phyloP scores from a whole-genome alignment of 37 sponge, comb jelly and placozoan species.

The Aphrocallistes beatrix region DNA sequence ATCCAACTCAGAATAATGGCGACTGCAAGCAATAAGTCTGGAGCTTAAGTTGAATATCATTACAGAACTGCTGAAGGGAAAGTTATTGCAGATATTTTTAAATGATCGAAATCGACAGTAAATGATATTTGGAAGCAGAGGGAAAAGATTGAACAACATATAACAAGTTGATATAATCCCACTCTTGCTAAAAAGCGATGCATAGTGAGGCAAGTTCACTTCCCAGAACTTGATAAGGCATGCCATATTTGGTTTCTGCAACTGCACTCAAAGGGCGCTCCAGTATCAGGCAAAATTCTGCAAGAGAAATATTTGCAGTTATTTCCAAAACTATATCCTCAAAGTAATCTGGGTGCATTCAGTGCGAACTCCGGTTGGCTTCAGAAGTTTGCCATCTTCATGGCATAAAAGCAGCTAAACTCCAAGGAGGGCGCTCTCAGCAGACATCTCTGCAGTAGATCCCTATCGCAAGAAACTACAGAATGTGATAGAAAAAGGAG shows the following conservation, averaged over 20 bases:
- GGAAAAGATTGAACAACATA: constrained; percentile 20
- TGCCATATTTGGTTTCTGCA: constrained; percentile 30
- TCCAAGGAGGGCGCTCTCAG: constrained; percentile 31
- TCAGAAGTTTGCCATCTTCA: not conserved
- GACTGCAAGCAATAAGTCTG: constrained; percentile 4
- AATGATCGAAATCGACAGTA: constrained; percentile 23
- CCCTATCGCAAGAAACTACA: constrained; percentile 25
- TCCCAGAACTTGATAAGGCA: constrained; percentile 26
- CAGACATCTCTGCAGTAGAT: constrained; percentile 26
- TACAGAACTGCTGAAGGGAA: not conserved
- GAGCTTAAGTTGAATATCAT: constrained; percentile 25
- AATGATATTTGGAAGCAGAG: constrained; percentile 31
- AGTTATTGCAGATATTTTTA: constrained; percentile 23
- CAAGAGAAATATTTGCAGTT: constrained; percentile 23
- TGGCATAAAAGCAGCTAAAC: constrained; percentile 18
- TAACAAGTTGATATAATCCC: constrained; percentile 17
- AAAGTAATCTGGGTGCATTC: constrained; percentile 21
- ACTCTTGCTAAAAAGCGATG: constrained; percentile 23
- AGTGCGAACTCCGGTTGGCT: constrained; percentile 30
- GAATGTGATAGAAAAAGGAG: constrained; percentile 24
- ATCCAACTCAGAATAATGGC: constrained; percentile 20
- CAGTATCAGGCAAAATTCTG: constrained; percentile 25
- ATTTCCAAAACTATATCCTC: constrained; percentile 27
- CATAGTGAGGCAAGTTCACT: constrained; percentile 18
- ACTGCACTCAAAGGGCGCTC: constrained; percentile 32